Base-by-base conservation (phyloP, 2,113 vertebrate genomes). In the Xenopus laevis region DNA sequence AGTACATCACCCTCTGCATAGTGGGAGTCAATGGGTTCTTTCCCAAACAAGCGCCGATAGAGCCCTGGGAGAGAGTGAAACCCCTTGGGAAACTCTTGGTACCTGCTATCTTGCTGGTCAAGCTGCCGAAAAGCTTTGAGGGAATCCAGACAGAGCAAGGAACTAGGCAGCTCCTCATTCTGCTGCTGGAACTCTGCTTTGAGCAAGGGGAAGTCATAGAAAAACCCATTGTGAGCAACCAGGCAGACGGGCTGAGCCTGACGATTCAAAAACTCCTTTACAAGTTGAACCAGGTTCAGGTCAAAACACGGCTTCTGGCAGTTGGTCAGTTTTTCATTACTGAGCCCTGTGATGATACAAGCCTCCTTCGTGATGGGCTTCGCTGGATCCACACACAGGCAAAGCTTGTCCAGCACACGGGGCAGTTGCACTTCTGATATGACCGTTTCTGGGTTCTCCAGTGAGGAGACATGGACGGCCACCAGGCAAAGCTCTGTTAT, bases 191-290 rank as follows among this genome's bases (percentile, higher is more conserved):
- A 82, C 71, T 88, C 88, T 0, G 80, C 78, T 40, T 85, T 80
- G 17, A 86, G 80, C 47, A 90, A 71, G 0, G 87, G 86, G 57
- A 87, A 90, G 78, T 90, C 86, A 0, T 86, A 90, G 18, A 63
- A 64, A 0, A 87, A 81, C 33, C 87, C 88, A 0, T 87, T 87
- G 78, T 90, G 88, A 15, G 87, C 87, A 61, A 90, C 85, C 0
- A 88, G 81, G 69, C 88, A 90, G 68, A 89, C 30, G 1, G 87
- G 88, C 10, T 79, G 61, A 10, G 79, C 79, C 74, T 90, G 87
- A 16, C 86, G 81, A 23, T 79, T 74, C 65, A 90, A 72, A 78
- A 90, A 89, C 20, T 78, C 83, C 20, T 73, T 77, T 15, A 88
- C 44, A 0, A 52, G 65, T 16, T 9, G 69, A 17, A 80, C 80